phyloP scores from a whole-genome alignment of 2,888 invertebrate species.

The Hirudinaria manillensis region DNA sequence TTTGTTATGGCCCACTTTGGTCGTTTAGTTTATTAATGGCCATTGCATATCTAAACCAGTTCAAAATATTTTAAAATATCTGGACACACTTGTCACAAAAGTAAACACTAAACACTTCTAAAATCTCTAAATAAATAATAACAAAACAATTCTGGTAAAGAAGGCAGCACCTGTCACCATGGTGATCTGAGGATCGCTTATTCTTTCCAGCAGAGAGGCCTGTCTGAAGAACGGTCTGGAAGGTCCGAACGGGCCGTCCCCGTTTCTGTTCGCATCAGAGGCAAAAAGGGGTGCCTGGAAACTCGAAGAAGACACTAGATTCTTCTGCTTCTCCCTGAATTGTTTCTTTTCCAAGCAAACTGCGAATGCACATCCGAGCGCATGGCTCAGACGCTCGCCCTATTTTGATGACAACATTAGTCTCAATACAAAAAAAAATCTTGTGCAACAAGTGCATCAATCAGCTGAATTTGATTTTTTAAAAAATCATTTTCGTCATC shows the following conservation, averaged over 20 bases:
- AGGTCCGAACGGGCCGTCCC: conserved; percentile 70
- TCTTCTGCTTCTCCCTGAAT: conserved; percentile 85
- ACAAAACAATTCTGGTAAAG: not conserved
- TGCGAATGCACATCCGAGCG: conserved; percentile 97
- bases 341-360: conserved; percentile 96
- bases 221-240: conserved; percentile 81
- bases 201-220: conserved; percentile 72
- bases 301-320: conserved; percentile 48
- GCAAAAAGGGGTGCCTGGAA: not conserved
- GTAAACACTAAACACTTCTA: too few relatives aligned
- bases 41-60: too few relatives aligned
- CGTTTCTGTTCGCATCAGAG: conserved; percentile 32
- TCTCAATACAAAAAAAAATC: not conserved
- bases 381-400: conserved; percentile 95
- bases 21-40: too few relatives aligned
- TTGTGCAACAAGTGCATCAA: too few relatives aligned
- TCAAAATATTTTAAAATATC: too few relatives aligned
- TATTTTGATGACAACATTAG: conserved; percentile 45
- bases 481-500: too few relatives aligned
- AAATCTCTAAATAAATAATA: not conserved
- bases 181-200: conserved; percentile 63
- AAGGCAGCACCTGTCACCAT: conserved; percentile 52
- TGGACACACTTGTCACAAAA: too few relatives aligned
- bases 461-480: too few relatives aligned
- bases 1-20: too few relatives aligned